A percentile compares a stretch with the other conserved stretches of the same genome.
phyloP scores from a whole-genome alignment of 1,140 invertebrate genomes.

The Pseudachorutes palmiensis region DNA sequence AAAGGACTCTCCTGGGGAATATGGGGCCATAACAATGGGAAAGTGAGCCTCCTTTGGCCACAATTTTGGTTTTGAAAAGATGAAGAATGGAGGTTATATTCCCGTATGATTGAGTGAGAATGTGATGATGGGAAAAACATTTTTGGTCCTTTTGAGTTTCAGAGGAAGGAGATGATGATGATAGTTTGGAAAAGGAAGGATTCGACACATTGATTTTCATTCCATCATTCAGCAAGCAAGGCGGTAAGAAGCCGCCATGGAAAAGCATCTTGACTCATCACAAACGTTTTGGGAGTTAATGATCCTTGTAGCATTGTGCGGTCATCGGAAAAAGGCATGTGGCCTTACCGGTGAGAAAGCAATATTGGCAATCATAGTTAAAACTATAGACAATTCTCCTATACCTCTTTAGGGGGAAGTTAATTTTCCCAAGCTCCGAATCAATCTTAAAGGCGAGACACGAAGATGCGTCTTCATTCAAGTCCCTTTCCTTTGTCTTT shows the following conservation, averaged over 20 bases:
- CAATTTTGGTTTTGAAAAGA: neutral
- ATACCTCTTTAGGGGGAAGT: too few species aligned
- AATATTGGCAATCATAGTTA: too few species aligned
- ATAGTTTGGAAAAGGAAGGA: neutral
- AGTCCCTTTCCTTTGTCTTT: too few species aligned
- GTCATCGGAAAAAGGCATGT: neutral
- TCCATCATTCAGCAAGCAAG: neutral
- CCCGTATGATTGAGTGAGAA: neutral
- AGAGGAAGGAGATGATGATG: neutral
- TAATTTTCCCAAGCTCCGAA: neutral
- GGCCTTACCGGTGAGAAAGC: neutral
- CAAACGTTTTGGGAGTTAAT: neutral
- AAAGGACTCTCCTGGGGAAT: neutral
- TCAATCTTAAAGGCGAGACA: neutral
- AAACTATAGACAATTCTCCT: too few species aligned
- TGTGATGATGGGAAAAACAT: neutral
- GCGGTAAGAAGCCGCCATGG: neutral
- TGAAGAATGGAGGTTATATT: neutral
- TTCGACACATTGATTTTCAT: neutral
- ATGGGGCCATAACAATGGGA: neutral
- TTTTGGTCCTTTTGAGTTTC: too few species aligned
- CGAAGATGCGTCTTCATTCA: too few species aligned
- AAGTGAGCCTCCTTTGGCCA: neutral
- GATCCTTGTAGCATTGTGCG: too few species aligned
- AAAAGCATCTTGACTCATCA: neutral